Evolutionary conservation across 1,140 invertebrate species (phyloP).

Genomic region (Parasteatoda tepidariorum): DNA sequence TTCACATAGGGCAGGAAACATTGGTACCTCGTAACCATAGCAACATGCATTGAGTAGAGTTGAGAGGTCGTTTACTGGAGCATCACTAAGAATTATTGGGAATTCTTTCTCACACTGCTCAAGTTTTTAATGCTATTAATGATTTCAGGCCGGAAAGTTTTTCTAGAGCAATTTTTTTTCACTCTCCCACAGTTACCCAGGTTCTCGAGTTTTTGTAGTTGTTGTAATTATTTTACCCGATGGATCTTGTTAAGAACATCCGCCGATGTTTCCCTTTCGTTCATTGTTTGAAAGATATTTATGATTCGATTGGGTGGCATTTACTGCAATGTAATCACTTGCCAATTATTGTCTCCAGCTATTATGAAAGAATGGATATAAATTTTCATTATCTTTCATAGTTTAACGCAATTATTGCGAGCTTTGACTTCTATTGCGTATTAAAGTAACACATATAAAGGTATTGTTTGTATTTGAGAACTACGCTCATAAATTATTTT

Average conservation of each 20-base stretch:
- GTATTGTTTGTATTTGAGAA: too few species aligned
- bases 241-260: slow-evolving; percentile 5
- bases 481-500: too few species aligned
- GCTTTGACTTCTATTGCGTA: too few species aligned
- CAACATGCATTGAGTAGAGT: slow-evolving; percentile 16
- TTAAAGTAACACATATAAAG: too few species aligned
- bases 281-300: not conserved
- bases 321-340: not conserved
- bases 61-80: slow-evolving; percentile 44
- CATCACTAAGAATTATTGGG: slow-evolving; percentile 33
- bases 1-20: not conserved
- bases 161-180: not conserved
- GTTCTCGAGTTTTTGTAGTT: not conserved
- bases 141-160: not conserved
- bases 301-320: not conserved
- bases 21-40: slow-evolving; percentile 15
- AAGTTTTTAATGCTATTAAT: slow-evolving; percentile 25
- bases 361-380: too few species aligned
- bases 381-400: too few species aligned
- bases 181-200: not conserved
- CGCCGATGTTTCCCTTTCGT: not conserved
- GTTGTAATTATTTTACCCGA: not conserved
- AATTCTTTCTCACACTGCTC: slow-evolving; percentile 32
- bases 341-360: not conserved
- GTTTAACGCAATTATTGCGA: too few species aligned